Evolutionary conservation across 2,888 invertebrate genomes (phyloP), one percentile per base, ranked within the genome.

Genomic region (Antitype chi): DNA sequence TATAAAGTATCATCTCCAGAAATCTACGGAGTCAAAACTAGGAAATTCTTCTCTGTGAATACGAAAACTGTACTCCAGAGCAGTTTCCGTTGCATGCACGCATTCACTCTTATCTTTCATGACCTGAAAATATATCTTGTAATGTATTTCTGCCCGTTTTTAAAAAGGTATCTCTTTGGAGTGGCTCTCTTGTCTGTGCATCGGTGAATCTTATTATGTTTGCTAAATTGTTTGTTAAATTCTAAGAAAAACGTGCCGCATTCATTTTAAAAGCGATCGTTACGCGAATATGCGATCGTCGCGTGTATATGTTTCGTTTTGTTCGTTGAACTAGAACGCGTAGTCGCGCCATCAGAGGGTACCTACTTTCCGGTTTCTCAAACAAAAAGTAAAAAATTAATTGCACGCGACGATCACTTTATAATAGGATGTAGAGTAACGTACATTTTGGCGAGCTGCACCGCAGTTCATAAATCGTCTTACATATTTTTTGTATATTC

Each of bases 81-180:
- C 62, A 28, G 70, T 79, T 82, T 69, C 73, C 78, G 77, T 74
- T 80, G 78, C 82, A 87, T 80, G 66, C 71, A 74, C 70, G 80
- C 81, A 86, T 87, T 84, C 70, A 47, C 70, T 73, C 74, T 85
- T 88, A 87, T 81, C 86, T 88, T 78, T 70, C 66, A 81, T 70
- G 74, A 73, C 78, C 84, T 81, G 77, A 82, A 86, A 84, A 86
- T 70, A 86, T 88, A 84, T 75, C 23, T 81, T 77, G 78, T 88
- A 87, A 88, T 86, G 86, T 86, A 62, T 81, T 83, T 88, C 66
- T 73, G 76, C 59, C 74, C 63, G 71, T 82, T 82, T 85, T 76
- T 64, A 76, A 76, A 74, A 53, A 25, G 49, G 60, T 71, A 79
- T 74, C 69, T 70, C 76, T 79, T 74, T 71, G n/a, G 78, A 78